Evolutionary conservation across 1,140 invertebrate genomes (phyloP).

Genomic region (Drosophila nannoptera): DNA sequence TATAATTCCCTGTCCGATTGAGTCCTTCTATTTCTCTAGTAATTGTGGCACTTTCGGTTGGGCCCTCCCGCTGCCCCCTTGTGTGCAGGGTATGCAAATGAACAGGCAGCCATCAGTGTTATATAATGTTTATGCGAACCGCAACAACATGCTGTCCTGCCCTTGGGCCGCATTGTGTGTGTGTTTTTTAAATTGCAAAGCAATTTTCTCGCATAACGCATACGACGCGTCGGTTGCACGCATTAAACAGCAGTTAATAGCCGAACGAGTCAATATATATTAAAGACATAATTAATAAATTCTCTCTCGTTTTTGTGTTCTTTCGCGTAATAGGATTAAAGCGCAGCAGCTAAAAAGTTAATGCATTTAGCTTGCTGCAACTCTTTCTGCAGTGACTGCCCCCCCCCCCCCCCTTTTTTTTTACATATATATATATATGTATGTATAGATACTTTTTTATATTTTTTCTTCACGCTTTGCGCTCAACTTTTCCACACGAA

Average conservation of each 20-base stretch:
- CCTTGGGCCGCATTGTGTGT: slow-evolving; percentile 20
- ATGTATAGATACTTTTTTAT: slow-evolving; percentile 5
- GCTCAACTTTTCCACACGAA: slow-evolving; percentile 67
- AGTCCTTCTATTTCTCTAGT: not conserved
- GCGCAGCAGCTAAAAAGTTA: slow-evolving; percentile 54
- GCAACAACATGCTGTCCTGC: slow-evolving; percentile 7
- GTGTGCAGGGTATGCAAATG: slow-evolving; percentile 19
- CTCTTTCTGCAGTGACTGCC: not conserved
- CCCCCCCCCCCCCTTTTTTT: too few species aligned
- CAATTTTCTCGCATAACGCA: slow-evolving; percentile 46
- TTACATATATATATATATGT: not conserved
- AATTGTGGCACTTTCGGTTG: not conserved
- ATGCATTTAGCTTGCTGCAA: slow-evolving; percentile 54
- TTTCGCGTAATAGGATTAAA: slow-evolving; percentile 59
- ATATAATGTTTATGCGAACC: slow-evolving; percentile 58
- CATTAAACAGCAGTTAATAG: slow-evolving; percentile 69
- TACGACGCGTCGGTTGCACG: slow-evolving; percentile 46
- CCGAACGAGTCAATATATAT: slow-evolving; percentile 68
- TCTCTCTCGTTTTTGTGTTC: slow-evolving; percentile 2
- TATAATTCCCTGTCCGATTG: not conserved
- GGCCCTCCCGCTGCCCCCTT: too few species aligned
- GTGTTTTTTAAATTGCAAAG: slow-evolving; percentile 1
- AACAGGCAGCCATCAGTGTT: slow-evolving; percentile 10
- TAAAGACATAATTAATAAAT: slow-evolving; percentile 72
- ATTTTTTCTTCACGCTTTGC: slow-evolving; percentile 12